Percentiles rank a stretch among this genome's conserved stretches.
Evolutionary conservation across 53 echinoderm and acorn worm genomes (phyloP).

Genomic region (Holothuria scabra): DNA sequence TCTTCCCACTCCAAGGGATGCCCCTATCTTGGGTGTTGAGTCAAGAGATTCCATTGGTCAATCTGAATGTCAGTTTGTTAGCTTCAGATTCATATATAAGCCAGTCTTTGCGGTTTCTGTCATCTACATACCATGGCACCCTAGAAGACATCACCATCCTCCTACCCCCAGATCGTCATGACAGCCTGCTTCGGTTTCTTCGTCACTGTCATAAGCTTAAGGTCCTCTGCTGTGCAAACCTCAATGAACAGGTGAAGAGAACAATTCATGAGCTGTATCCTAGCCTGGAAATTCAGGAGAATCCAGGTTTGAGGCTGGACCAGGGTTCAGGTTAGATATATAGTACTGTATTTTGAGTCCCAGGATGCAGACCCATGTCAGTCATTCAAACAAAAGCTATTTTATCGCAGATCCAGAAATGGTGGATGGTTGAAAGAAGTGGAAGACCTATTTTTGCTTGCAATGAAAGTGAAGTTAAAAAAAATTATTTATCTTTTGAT

Average conservation of each 20-base stretch:
- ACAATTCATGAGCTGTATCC: constrained; percentile 39
- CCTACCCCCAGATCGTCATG: constrained; percentile 36
- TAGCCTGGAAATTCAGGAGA: constrained; percentile 42
- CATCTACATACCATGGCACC: constrained; percentile 38
- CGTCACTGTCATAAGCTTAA: constrained; percentile 42
- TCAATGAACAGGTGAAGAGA: constrained; percentile 31
- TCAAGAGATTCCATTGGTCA: constrained; percentile 41
- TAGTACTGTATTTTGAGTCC: too few species aligned
- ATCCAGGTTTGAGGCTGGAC: constrained; percentile 36
- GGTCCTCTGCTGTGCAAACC: constrained; percentile 38
- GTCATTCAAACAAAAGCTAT: too few species aligned
- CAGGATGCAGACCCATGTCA: too few species aligned
- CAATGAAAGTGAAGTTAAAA: too few species aligned
- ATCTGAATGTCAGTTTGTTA: constrained; percentile 33
- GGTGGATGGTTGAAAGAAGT: too few species aligned
- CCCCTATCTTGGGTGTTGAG: constrained; percentile 38
- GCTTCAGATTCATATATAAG: constrained; percentile 39
- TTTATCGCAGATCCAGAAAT: too few species aligned
- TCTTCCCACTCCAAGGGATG: constrained; percentile 43
- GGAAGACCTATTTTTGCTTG: too few species aligned
- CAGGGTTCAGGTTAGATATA: neutral
- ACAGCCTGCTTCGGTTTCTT: constrained; percentile 23
- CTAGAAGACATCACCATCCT: constrained; percentile 37
- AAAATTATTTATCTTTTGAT: too few species aligned
- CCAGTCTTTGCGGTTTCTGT: constrained; percentile 35